Evolutionary conservation across 2,888 invertebrate genomes (phyloP).

Genomic region (Mycogona germanica): DNA sequence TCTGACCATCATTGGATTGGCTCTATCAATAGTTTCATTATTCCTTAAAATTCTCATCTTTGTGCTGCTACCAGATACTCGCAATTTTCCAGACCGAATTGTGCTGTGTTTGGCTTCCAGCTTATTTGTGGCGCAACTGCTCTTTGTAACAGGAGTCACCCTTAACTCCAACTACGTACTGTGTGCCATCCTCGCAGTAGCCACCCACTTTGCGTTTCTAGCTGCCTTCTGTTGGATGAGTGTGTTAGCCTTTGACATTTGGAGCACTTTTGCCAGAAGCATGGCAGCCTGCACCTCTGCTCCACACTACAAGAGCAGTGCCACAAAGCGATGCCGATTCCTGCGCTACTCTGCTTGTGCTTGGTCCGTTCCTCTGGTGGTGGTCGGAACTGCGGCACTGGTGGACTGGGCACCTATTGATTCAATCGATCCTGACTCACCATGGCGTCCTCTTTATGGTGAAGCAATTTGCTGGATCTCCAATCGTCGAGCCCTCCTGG

Average conservation of each 20-base stretch:
- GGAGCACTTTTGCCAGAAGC: slow-evolving; percentile 26
- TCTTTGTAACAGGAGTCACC: slow-evolving; percentile 25
- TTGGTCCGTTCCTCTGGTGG: slow-evolving; percentile 13
- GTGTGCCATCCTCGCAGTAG: slow-evolving; percentile 24
- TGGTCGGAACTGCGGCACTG: not conserved
- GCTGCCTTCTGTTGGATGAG: slow-evolving; percentile 33
- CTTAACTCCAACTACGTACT: not conserved
- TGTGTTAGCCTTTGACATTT: slow-evolving; percentile 31
- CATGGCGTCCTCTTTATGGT: slow-evolving; percentile 16
- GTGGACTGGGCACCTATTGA: slow-evolving; percentile 1
- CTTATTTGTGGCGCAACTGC: slow-evolving; percentile 28
- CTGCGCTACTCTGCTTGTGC: slow-evolving; percentile 15
- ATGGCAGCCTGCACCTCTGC: not conserved
- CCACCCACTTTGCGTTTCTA: slow-evolving; percentile 29
- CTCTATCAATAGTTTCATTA: slow-evolving; percentile 26
- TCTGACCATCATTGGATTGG: slow-evolving; percentile 26
- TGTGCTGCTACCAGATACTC: slow-evolving; percentile 25
- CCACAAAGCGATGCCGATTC: not conserved
- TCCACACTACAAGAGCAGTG: not conserved
- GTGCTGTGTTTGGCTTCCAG: slow-evolving; percentile 27
- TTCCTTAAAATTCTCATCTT: slow-evolving; percentile 26
- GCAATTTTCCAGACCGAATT: slow-evolving; percentile 28
- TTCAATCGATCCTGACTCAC: not conserved
- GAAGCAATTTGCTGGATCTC: slow-evolving; percentile 12
- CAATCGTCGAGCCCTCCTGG: slow-evolving; percentile 3